Base-by-base conservation (phyloP, 2,888 invertebrate species). In the Thalpophila matura region DNA sequence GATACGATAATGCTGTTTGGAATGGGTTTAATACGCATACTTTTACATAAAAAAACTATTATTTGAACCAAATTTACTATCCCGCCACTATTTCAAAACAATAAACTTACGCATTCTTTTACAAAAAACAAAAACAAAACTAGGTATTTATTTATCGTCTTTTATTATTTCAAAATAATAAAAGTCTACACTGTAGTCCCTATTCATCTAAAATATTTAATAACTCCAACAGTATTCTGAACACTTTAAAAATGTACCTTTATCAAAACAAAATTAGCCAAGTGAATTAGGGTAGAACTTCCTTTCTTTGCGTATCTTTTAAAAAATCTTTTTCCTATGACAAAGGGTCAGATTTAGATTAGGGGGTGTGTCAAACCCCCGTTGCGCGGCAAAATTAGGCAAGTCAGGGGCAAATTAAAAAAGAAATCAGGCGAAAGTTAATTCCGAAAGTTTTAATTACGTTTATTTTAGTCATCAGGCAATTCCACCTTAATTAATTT, bases 391-490 rank as follows among this genome's bases (percentile, higher is more conserved):
- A 85, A 87, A 93, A 94, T 93, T 93, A 93, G 91, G 85, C 86
- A 81, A 90, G 91, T 88, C 90, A 86, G 89, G 80, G 79, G 86
- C 84, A 92, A 95, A 94, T 94, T 94, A 93, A 94, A 94, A 95
- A 95, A 94, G 93, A 94, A 94, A 94, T 94, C 91, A 87, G 91
- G 89, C 88, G 87, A 84, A 91, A 89, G 91, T 91, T 92, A 90
- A 93, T 93, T 90, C 85, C 66, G 76, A 89, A 95, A 95, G 93
- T 95, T 95, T 95, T 94, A 94, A 95, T 95, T 94, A 91, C 93
- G 89, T 94, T 94, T 92, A 93, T 94, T 88, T 94, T 93, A 90
- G 88, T 89, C 89, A 91, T 94, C 91, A 88, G 86, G 87, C 86
- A 85, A 88, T 91, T 88, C 86, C 66, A 81, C 80, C 80, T 86